phyloP scores from a whole-genome alignment of 2,888 invertebrate species.

The Autographa gamma region DNA sequence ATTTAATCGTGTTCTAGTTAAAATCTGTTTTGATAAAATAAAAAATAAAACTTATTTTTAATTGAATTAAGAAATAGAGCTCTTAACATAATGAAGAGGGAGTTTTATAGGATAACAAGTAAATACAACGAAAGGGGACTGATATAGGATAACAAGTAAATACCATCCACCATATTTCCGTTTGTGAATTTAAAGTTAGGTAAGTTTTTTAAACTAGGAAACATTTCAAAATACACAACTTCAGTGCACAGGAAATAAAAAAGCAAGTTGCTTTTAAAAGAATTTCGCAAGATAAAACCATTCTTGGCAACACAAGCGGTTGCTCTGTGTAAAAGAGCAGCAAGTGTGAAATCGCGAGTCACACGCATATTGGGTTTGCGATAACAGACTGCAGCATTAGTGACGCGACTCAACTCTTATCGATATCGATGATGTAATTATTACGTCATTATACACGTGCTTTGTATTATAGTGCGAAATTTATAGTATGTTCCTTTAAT shows the following conservation, averaged over 20 bases:
- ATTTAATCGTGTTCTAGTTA: neutral
- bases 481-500: neutral
- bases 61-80: too few species aligned
- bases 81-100: too few species aligned
- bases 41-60: neutral
- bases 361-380: conserved; percentile 21
- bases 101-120: too few species aligned
- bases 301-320: neutral
- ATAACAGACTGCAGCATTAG: conserved; percentile 21
- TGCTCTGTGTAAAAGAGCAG: conserved; percentile 19
- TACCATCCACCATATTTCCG: too few species aligned
- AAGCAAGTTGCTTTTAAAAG: neutral
- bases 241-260: neutral
- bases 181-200: too few species aligned
- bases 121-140: too few species aligned
- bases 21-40: neutral
- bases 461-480: neutral
- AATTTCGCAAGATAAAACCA: neutral
- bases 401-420: conserved; percentile 12
- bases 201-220: neutral
- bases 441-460: neutral
- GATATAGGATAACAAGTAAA: too few species aligned
- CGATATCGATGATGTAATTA: conserved; percentile 15
- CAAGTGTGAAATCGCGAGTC: conserved; percentile 27
- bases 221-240: neutral